Evolutionary conservation across 1,140 invertebrate species (phyloP), one percentile per base, ranked within the genome.

Genomic region (Lysiphlebus fabarum): DNA sequence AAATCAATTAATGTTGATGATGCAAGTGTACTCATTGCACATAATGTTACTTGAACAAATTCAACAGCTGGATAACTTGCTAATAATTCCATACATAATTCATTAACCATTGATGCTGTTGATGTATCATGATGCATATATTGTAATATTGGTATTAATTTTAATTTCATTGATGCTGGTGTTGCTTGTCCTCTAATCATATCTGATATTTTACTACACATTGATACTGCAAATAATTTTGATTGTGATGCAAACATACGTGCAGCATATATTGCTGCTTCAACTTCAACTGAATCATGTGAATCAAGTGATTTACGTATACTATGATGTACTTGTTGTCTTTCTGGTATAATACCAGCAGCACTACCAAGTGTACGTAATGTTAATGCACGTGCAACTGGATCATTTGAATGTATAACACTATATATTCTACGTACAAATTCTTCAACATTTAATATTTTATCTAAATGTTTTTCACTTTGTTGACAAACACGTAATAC

Each of bases 391-490:
- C 95, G 83, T 0, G 95, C 95, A 38, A 98, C 89, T 0, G 95
- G 94, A 81, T 99, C 95, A 80, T 99, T 99, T 5, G 94, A 95
- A 75, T 98, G 93, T 70, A 95, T 92, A 1, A 99, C 96, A 74
- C 91, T 90, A 70, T 91, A 96, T n/a, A 98, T 90, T 66, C 94
- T 81, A 56, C 90, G 83, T 2, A 98, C 86, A 81, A 98, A 97
- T 77, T 98, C 95, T 71, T 98, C 95, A 7, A 98, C 90, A 77
- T 95, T 98, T 7, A 96, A 80, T 62, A 98, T 96, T 81, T 98
- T 99, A 71, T 98, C 94, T 41, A 98, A 80, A 80, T 98, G 95
- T 72, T 95, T 95, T 71, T 96, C 92, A 74, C 93, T 96, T 70
- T 97, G 92, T 67, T 97, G 92, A 63, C 92, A 94, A 0, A 98